These are phyloP conservation scores for Penaeus indicus DNA, from an alignment of 1,140 invertebrate species.

Conservation along the genomic window DNA sequence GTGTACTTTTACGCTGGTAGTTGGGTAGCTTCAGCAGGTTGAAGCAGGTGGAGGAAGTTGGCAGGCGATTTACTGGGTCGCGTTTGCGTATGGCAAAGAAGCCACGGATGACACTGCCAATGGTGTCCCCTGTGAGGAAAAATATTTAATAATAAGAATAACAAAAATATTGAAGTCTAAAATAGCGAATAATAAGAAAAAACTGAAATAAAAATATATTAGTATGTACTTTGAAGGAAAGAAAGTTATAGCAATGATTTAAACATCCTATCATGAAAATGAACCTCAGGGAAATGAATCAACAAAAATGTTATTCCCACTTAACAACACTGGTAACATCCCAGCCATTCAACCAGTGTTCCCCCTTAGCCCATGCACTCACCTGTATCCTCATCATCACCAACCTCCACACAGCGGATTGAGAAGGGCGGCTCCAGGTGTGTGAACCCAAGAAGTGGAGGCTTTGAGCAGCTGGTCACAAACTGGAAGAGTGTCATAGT, in stretches of 20 bases:
- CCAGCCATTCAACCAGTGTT: too few species aligned
- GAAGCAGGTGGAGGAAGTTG: constrained; percentile 99
- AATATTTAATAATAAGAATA: background rate
- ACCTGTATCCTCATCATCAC: constrained; percentile 97
- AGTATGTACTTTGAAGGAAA: too few species aligned
- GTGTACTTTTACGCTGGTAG: constrained; percentile 95
- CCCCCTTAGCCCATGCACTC: constrained; percentile 74
- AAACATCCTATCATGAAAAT: too few species aligned
- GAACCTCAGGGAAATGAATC: too few species aligned
- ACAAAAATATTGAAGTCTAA: background rate
- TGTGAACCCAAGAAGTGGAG: constrained; percentile 96
- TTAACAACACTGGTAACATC: too few species aligned
- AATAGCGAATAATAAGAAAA: too few species aligned
- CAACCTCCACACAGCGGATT: constrained; percentile 98
- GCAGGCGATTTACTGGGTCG: constrained; percentile 93
- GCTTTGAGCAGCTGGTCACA: constrained; percentile 98
- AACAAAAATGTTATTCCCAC: too few species aligned
- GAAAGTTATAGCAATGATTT: too few species aligned
- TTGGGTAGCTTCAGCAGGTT: constrained; percentile 99
- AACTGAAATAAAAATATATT: too few species aligned
- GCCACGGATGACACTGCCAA: constrained; percentile 85
- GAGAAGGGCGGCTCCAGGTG: constrained; percentile 98
- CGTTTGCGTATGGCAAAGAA: constrained; percentile 98
- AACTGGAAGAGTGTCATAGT: constrained; percentile 80
- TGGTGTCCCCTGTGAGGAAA: constrained; percentile 59